phyloP scores from a whole-genome alignment of 2,113 vertebrate species.

The Antigone vipio region DNA sequence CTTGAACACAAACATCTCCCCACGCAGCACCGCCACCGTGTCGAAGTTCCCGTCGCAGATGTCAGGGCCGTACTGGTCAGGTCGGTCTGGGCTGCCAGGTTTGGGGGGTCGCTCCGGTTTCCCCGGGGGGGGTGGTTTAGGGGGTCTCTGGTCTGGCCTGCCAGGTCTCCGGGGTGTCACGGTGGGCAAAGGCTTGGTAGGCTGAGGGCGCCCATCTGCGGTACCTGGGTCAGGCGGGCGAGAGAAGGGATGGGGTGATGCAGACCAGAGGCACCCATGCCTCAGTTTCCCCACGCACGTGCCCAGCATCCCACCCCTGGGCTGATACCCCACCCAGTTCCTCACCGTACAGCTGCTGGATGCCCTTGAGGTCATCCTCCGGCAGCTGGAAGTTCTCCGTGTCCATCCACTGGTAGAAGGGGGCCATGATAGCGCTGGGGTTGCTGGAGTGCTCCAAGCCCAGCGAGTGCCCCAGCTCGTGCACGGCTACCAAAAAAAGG shows the following conservation, averaged over 20 bases:
- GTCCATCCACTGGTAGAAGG: constrained; percentile 95
- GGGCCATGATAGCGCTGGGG: constrained; percentile 90
- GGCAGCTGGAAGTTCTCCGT: constrained; percentile 89
- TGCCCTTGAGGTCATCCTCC: constrained; percentile 88
- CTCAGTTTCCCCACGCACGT: rapidly evolving
- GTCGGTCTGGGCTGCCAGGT: constrained; percentile 74
- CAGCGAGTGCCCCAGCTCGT: constrained; percentile 92
- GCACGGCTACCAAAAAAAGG: constrained; percentile 93
- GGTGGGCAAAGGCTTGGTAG: constrained; percentile 82
- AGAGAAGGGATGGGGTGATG: neutral
- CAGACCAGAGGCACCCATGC: neutral
- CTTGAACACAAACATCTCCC: constrained; percentile 99
- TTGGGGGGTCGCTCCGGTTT: constrained; percentile 81
- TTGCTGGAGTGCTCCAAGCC: constrained; percentile 95
- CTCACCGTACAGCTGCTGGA: constrained; percentile 94
- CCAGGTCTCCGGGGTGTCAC: constrained; percentile 82
- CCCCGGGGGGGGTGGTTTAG: constrained; percentile 49
- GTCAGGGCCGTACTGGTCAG: constrained; percentile 87
- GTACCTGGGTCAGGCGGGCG: constrained; percentile 59
- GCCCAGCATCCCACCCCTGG: neutral
- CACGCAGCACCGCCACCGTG: constrained; percentile 88
- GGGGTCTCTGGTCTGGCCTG: constrained; percentile 77
- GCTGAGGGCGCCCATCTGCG: constrained; percentile 75
- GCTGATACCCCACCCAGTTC: neutral
- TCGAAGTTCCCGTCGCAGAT: constrained; percentile 96